phyloP scores from a whole-genome alignment of 1,140 invertebrate genomes.

The Manduca sexta region DNA sequence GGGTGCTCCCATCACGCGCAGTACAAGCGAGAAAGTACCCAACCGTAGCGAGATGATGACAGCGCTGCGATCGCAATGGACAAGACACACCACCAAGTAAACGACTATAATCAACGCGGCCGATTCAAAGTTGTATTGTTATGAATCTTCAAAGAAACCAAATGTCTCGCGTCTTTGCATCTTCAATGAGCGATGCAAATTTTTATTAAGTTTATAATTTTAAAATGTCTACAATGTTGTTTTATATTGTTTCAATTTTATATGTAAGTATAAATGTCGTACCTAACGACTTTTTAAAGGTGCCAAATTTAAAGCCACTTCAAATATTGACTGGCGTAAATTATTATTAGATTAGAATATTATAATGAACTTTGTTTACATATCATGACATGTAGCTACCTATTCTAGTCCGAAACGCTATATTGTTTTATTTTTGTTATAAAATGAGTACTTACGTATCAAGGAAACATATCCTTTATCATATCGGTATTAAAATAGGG shows the following conservation, averaged over 20 bases:
- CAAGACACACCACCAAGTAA: conserved; percentile 89
- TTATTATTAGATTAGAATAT: conserved; percentile 6
- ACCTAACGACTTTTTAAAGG: conserved; percentile 14
- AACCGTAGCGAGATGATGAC: conserved; percentile 87
- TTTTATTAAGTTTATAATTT: too few relatives aligned
- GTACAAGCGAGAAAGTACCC: conserved; percentile 88
- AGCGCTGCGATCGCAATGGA: conserved; percentile 87
- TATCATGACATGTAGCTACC: conserved; percentile 33
- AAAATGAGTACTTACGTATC: conserved; percentile 9
- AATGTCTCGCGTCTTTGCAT: too few relatives aligned
- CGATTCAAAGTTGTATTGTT: too few relatives aligned
- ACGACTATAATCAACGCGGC: not conserved
- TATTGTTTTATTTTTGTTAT: conserved; percentile 9
- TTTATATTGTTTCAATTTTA: too few relatives aligned
- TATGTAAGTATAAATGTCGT: not conserved
- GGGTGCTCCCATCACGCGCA: conserved; percentile 81
- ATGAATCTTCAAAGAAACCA: too few relatives aligned
- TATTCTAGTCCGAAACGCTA: conserved; percentile 20
- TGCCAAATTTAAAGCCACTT: conserved; percentile 28
- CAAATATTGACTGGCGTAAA: conserved; percentile 10
- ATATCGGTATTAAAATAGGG: conserved; percentile 33
- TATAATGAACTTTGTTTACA: conserved; percentile 22
- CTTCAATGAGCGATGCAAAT: too few relatives aligned
- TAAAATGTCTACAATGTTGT: too few relatives aligned
- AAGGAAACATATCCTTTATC: conserved; percentile 30